A percentile compares a stretch with the other conserved stretches of the same genome.
phyloP scores from a whole-genome alignment of 2,888 invertebrate species.

The Ecliptopera silaceata region DNA sequence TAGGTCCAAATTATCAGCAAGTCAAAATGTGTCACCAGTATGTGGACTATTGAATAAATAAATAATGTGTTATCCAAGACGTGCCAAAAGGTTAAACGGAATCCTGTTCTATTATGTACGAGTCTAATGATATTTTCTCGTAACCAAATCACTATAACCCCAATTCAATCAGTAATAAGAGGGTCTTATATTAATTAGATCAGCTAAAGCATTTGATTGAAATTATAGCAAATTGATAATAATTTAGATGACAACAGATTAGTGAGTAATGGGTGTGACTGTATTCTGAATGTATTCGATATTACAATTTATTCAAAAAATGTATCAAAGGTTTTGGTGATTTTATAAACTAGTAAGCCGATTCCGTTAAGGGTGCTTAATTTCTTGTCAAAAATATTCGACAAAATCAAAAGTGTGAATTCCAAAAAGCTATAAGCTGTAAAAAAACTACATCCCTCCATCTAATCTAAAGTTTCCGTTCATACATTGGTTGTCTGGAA shows the following conservation, averaged over 20 bases:
- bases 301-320: no score
- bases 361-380: no score
- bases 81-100: constrained; percentile 3
- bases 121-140: constrained; percentile 14
- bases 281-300: background rate
- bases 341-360: no score
- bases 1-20: background rate
- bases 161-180: constrained; percentile 33
- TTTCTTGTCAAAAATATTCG: no score
- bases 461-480: no score
- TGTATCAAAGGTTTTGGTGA: no score
- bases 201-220: constrained; percentile 57
- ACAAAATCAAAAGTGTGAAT: no score
- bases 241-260: constrained; percentile 40
- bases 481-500: no score
- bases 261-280: constrained; percentile 20
- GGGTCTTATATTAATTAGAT: constrained; percentile 48
- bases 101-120: constrained; percentile 12
- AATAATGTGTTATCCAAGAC: constrained; percentile 6
- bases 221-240: constrained; percentile 58
- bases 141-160: constrained; percentile 7
- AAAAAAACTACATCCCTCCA: no score
- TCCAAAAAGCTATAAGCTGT: no score
- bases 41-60: background rate
- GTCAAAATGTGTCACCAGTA: background rate